Evolutionary conservation across 2,888 invertebrate species (phyloP).

Genomic region (Pandemis heparana): DNA sequence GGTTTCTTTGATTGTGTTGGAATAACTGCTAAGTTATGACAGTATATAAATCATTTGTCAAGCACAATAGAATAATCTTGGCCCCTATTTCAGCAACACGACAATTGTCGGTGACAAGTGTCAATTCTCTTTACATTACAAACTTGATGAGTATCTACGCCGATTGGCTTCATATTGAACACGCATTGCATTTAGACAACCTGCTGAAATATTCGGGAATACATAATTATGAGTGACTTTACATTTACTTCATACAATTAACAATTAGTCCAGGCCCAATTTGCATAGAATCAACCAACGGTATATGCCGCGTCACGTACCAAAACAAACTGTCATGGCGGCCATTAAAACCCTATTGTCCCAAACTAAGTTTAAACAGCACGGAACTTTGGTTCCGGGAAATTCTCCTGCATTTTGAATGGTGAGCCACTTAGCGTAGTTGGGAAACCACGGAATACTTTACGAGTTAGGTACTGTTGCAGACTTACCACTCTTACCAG

Average conservation of each 20-base stretch:
- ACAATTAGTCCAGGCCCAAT: background rate
- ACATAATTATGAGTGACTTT: background rate
- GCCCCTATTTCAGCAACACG: no score
- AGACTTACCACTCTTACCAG: background rate
- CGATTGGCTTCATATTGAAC: no score
- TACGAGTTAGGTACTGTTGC: background rate
- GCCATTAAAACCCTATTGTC: constrained; percentile 31
- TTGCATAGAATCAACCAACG: background rate
- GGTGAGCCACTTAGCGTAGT: constrained; percentile 23
- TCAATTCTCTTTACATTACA: no score
- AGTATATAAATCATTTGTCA: no score
- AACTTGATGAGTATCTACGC: no score
- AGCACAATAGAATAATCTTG: no score
- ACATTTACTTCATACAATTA: no score
- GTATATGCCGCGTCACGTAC: background rate
- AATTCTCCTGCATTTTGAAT: constrained; percentile 21
- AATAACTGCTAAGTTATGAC: no score
- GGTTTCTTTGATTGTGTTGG: no score
- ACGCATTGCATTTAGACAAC: no score
- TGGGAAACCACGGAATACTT: constrained; percentile 14
- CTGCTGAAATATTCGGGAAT: no score
- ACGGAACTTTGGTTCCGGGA: constrained; percentile 11
- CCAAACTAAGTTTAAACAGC: constrained; percentile 23
- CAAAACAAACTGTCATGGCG: constrained; percentile 23
- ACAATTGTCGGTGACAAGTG: no score